Base-by-base conservation (phyloP, 2,797 vertebrate genomes). In the Pagetopsis macropterus region DNA sequence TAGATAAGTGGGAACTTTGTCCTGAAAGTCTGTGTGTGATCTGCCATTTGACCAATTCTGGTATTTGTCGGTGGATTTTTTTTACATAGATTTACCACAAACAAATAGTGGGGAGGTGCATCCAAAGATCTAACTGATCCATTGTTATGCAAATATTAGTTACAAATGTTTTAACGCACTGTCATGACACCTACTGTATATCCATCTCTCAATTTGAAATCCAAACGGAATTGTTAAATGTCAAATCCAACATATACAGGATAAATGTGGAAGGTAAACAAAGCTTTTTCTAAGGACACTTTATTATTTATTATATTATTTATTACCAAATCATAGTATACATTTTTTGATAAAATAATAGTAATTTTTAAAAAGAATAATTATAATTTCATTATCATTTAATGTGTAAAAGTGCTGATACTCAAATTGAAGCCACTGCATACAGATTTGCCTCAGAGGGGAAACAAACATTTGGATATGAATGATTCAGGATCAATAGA, bases 401-500 rank as follows among this genome's bases (percentile, higher is more conserved):
- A 7, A 76, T 75, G 11, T 44, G 41, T 48, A 37, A 1, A 62
- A 65, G 13, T 67, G 49, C 40, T 64, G 54, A 68, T 41, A 5
- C 19, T 64, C 27, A 50, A 60, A 60, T 67, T 49, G 80, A 79
- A 78, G 67, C 75, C 65, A 45, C 69, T 66, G 69, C 54, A 59
- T 75, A 72, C 19, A 43, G 27, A 43, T 82, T 82, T 54, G 27
- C 64, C 62, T 68, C 4, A 67, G 16, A 73, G 57, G 76, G 59
- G 44, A 64, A 63, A 76, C 7, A 70, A 23, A 76, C 56, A 76
- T 72, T 44, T 41, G 52, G 12, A 66, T 3, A 3, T 56, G 1
- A 75, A 80, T 76, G 61, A 73, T 80, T 84, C 72, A 71, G 23
- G 44, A 73, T 41, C 5, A 71, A 56, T 33, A 19, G 12, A 21